Base-by-base conservation (phyloP, 2,888 invertebrate genomes). In the Linyphia triangularis region DNA sequence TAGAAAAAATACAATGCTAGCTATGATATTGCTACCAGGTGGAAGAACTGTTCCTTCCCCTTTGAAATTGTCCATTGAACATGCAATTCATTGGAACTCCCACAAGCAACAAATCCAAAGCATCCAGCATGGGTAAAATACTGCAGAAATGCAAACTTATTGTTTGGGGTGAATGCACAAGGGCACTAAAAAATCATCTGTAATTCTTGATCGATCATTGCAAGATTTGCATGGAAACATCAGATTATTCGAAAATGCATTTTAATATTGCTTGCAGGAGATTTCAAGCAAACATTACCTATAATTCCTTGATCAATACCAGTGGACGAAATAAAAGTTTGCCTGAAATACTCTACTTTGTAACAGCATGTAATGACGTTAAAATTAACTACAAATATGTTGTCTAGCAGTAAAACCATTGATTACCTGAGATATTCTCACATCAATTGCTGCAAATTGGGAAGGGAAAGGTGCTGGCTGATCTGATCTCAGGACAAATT, bases 61-160 rank as follows among this genome's bases (percentile, higher is more conserved):
- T 19, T 79, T 63, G 40, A 85, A 61, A 89, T 86, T 77, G 90
- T 82, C n/a, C 33, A 61, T 89, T 70, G 88, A 90, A 69, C 70
- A 89, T 57, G 89, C 86, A 90, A 65, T 88, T 4, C 7, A 91
- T 67, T 73, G 91, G 91, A 90, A 90, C 73, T 22, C 91, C 92
- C 89, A 89, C 89, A 10, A 93, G 92, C 90, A 92, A 92, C 75
- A 91, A 93, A 70, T 82, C 78, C 5, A 91, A 90, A 89, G 88
- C 89, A 51, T 90, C 91, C 67, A 90, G 72, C 19, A 90, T 90
- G 78, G 92, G 90, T n/a, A 91, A 91, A 90, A 90, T 92, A 7
- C 85, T 93, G 30, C 86, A 90, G n/a, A n/a, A n/a, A n/a, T n/a
- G n/a, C n/a, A n/a, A n/a, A n/a, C n/a, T n/a, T n/a, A n/a, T n/a